Base-by-base conservation (phyloP, 2,888 invertebrate genomes). In the Sycophila texana region DNA sequence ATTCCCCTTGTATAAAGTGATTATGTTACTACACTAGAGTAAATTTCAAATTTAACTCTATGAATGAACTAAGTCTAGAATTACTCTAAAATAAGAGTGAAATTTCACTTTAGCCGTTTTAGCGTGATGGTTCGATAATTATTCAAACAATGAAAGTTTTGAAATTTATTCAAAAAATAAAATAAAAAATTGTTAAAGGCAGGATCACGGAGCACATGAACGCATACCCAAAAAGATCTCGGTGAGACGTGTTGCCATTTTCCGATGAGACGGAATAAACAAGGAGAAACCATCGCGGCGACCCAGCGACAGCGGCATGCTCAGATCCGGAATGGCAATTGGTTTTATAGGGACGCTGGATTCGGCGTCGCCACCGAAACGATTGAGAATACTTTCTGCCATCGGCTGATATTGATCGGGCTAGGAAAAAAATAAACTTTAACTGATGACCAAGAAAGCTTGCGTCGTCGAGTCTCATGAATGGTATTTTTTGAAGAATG, bases 251-350 rank as follows among this genome's bases (percentile, higher is more conserved):
- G 93, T 92, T 5, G 96, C 96, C 88, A 95, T 93, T 71, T 92
- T 91, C 63, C 94, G 93, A 88, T 97, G 97, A 20, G 89, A 91
- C 0, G 94, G 94, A 79, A 95, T 92, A 87, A 96, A 96, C 20
- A 95, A 91, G 0, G 96, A 96, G 90, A 97, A 96, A 84, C 93
- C 92, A 3, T 93, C 93, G 22, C 93, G 92, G 82, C 93, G 93
- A 3, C 92, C 91, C 85, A 95, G 91, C 84, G 93, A 89, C 92
- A 93, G 91, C 0, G 95, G 94, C 57, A 93, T 86, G 14, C 91
- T 89, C 16, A 95, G 88, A 89, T 95, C 93, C 0, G 95, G 95
- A 51, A 94, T 89, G 0, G 92, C 91, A 84, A 94, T 94, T 89
- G 93, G 92, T 12, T 92, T 91, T 13, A 95, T 92, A 0, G 92